Percentiles rank a stretch among this genome's conserved stretches.
Conservation (phyloP, 2,888 invertebrate genomes). For the Drosophila putrida region DNA sequence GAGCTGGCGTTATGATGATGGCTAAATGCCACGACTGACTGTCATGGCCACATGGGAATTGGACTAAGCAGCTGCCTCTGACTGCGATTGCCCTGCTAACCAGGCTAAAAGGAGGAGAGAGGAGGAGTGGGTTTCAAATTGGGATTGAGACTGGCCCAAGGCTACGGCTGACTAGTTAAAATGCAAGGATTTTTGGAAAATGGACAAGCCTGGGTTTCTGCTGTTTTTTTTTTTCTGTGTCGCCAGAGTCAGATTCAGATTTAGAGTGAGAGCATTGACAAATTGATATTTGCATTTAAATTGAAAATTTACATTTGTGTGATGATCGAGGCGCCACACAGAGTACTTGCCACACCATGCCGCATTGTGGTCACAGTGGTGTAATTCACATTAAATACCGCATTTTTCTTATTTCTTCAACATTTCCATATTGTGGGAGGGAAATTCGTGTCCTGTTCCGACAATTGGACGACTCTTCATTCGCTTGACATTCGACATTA, state of each 20-base stretch:
- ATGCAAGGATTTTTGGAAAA: constrained; percentile 70
- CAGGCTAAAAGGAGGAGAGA: not conserved
- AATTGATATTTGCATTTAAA: constrained; percentile 86
- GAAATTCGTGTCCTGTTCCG: constrained; percentile 13
- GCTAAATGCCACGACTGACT: constrained; percentile 80
- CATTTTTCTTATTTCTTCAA: constrained; percentile 77
- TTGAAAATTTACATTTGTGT: constrained; percentile 86
- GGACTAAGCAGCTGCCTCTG: constrained; percentile 50
- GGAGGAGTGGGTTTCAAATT: not conserved
- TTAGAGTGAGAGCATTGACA: constrained; percentile 81
- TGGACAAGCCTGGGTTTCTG: constrained; percentile 15
- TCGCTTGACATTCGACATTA: constrained; percentile 82
- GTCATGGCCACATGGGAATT: constrained; percentile 74
- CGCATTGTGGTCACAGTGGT: constrained; percentile 84
- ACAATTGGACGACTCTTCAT: constrained; percentile 69
- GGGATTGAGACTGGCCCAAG: constrained; percentile 62
- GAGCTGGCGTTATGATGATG: constrained; percentile 75
- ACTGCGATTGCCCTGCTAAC: constrained; percentile 26
- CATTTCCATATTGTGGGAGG: constrained; percentile 63
- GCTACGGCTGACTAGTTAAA: constrained; percentile 79
- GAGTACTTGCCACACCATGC: not conserved
- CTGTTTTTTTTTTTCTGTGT: not conserved
- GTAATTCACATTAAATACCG: constrained; percentile 85
- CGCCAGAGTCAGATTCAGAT: constrained; percentile 8
- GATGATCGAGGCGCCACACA: constrained; percentile 56